phyloP scores from a whole-genome alignment of 1,140 invertebrate species.

The Drosophila carrolli region DNA sequence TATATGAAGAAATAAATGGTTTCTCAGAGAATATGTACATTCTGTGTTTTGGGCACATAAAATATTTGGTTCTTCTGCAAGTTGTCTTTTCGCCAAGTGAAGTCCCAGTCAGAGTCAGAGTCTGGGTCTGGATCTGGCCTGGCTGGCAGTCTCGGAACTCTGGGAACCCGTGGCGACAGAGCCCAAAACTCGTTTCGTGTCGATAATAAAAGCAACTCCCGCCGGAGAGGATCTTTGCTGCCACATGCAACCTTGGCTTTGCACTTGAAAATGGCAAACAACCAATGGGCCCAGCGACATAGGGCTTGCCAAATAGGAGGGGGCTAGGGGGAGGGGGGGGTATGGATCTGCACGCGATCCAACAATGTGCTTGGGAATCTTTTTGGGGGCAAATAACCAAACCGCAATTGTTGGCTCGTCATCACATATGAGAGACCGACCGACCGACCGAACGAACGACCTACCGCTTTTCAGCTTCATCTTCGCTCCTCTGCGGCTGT shows the following conservation, averaged over 20 bases:
- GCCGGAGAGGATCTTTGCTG: slow-evolving; percentile 19
- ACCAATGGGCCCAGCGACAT: slow-evolving; percentile 27
- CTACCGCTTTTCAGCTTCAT: slow-evolving; percentile 23
- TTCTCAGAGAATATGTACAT: too few relatives aligned
- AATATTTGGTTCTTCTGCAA: too few relatives aligned
- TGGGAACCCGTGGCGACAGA: slow-evolving; percentile 19
- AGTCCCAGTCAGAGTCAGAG: not conserved
- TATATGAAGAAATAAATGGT: too few relatives aligned
- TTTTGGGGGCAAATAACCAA: slow-evolving; percentile 47
- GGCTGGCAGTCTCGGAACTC: slow-evolving; percentile 23
- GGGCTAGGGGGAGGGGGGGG: not conserved
- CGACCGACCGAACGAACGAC: not conserved
- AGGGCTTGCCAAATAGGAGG: slow-evolving; percentile 62
- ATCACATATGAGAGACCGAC: slow-evolving; percentile 25
- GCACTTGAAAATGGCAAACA: slow-evolving; percentile 64
- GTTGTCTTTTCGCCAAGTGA: slow-evolving; percentile 25
- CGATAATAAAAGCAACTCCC: slow-evolving; percentile 66
- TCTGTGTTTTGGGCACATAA: not conserved
- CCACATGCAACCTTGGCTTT: slow-evolving; percentile 72
- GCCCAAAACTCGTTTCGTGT: slow-evolving; percentile 64
- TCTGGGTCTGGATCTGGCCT: slow-evolving; percentile 30
- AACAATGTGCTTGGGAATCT: slow-evolving; percentile 76
- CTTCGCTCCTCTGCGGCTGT: slow-evolving; percentile 44
- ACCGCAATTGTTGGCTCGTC: slow-evolving; percentile 58
- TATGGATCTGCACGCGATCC: slow-evolving; percentile 62